A percentile compares a stretch with the other conserved stretches of the same genome.
Conservation (phyloP, 2,888 invertebrate species). For the Epistrophe grossulariae region DNA sequence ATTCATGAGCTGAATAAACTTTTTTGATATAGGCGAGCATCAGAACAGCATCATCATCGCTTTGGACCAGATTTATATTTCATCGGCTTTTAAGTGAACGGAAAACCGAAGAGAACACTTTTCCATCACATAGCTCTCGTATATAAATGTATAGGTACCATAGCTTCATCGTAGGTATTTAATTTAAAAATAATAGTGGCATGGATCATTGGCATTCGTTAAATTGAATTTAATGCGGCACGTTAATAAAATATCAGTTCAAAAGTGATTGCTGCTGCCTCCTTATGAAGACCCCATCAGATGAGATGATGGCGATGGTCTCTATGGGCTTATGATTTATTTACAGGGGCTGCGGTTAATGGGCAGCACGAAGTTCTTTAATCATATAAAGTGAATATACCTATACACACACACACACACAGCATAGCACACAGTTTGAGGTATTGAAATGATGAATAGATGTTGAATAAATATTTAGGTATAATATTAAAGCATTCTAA, state of each 20-base stretch:
- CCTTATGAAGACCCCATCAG: constrained; percentile 31
- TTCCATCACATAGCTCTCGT: background rate
- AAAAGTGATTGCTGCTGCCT: constrained; percentile 68
- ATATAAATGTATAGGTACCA: too few relatives aligned
- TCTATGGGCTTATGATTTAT: constrained; percentile 60
- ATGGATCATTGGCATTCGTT: constrained; percentile 68
- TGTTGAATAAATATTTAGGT: background rate
- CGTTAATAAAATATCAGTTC: constrained; percentile 72
- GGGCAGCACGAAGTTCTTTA: constrained; percentile 69
- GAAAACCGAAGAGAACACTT: constrained; percentile 20
- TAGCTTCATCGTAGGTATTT: constrained; percentile 38
- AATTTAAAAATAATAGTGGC: constrained; percentile 71
- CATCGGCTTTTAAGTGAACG: constrained; percentile 48
- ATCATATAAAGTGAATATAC: constrained; percentile 34
- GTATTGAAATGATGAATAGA: constrained; percentile 64
- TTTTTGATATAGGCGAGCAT: background rate
- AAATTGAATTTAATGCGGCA: constrained; percentile 74
- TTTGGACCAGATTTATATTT: constrained; percentile 66
- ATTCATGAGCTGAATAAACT: constrained; percentile 46
- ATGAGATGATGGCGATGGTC: constrained; percentile 29
- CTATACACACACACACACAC: background rate
- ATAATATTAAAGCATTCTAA: constrained; percentile 23
- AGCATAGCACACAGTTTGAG: constrained; percentile 18
- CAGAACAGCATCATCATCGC: constrained; percentile 7
- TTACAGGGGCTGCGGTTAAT: constrained; percentile 53